phyloP scores from a whole-genome alignment of 2,113 vertebrate species.

The Anarrhichthys ocellatus region DNA sequence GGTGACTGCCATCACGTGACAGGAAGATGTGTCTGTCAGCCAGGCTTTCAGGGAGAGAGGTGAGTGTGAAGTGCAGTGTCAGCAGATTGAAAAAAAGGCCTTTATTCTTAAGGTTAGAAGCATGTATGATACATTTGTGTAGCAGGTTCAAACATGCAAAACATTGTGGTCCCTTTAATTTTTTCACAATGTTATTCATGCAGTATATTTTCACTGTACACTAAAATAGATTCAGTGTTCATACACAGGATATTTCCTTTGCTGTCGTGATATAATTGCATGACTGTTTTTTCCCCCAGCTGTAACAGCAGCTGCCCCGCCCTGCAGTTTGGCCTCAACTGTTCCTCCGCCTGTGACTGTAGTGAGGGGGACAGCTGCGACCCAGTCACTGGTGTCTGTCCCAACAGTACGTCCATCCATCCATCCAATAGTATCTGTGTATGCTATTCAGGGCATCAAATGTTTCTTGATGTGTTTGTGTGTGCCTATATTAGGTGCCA shows the following conservation, averaged over 20 bases:
- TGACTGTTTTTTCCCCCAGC: slow-evolving; percentile 74
- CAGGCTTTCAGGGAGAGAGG: slow-evolving; percentile 92
- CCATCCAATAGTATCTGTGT: not conserved
- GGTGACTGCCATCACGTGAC: slow-evolving; percentile 90
- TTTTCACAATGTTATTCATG: not conserved
- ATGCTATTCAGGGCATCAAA: not conserved
- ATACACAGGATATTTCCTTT: not conserved
- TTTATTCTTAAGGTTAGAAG: not conserved
- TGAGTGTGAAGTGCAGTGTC: slow-evolving; percentile 57
- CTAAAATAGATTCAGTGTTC: slow-evolving; percentile 30
- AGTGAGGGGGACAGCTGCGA: slow-evolving; percentile 82
- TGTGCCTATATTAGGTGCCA: slow-evolving; percentile 74
- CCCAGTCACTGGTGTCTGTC: slow-evolving; percentile 84
- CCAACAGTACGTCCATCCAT: slow-evolving; percentile 82
- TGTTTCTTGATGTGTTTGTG: not conserved
- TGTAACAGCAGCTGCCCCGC: slow-evolving; percentile 91
- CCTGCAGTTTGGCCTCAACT: slow-evolving; percentile 89
- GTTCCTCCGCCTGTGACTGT: slow-evolving; percentile 88
- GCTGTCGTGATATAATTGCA: slow-evolving; percentile 11
- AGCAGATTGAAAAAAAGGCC: not conserved
- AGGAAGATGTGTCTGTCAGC: slow-evolving; percentile 89
- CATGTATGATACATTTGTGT: not conserved
- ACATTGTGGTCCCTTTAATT: slow-evolving; percentile 6
- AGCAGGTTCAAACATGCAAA: not conserved
- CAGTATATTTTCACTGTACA: not conserved